Evolutionary conservation across 1,140 invertebrate species (phyloP).

Genomic region (Oscheius sp.): DNA sequence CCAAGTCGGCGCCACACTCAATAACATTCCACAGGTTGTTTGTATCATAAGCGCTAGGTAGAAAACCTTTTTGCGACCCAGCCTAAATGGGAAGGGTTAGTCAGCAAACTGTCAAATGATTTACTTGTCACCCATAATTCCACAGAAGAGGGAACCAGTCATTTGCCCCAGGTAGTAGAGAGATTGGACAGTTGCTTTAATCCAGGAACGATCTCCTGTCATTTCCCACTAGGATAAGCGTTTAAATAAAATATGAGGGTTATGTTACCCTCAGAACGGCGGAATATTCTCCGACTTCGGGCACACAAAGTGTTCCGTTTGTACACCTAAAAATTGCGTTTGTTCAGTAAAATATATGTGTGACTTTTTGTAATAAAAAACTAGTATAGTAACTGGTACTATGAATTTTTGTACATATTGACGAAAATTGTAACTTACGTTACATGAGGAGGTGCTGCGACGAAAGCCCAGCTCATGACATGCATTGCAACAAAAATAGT

Average conservation of each 20-base stretch:
- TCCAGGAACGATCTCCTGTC: constrained; percentile 45
- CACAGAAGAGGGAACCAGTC: constrained; percentile 54
- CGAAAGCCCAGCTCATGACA: constrained; percentile 35
- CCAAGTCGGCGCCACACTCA: constrained; percentile 55
- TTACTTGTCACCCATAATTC: constrained; percentile 55
- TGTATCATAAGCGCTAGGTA: constrained; percentile 56
- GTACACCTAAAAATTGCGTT: background rate
- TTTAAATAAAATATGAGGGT: too few relatives aligned
- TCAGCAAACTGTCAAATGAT: too few relatives aligned
- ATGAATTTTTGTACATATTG: too few relatives aligned
- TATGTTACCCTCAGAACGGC: constrained; percentile 2
- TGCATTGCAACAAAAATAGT: constrained; percentile 33
- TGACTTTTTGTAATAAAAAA: too few relatives aligned
- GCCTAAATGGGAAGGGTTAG: too few relatives aligned
- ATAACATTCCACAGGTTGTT: constrained; percentile 46
- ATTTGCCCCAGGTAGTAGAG: constrained; percentile 59
- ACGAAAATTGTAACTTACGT: background rate
- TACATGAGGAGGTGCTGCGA: constrained; percentile 3
- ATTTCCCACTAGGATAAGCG: constrained; percentile 59
- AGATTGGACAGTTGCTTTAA: constrained; percentile 57
- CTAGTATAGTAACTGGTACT: too few relatives aligned
- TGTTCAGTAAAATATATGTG: background rate
- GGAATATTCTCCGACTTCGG: background rate
- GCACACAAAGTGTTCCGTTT: constrained; percentile 9
- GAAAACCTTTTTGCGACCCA: constrained; percentile 60